Evolutionary conservation across 2,797 vertebrate species (phyloP).

Genomic region (Fistularia tabacaria): DNA sequence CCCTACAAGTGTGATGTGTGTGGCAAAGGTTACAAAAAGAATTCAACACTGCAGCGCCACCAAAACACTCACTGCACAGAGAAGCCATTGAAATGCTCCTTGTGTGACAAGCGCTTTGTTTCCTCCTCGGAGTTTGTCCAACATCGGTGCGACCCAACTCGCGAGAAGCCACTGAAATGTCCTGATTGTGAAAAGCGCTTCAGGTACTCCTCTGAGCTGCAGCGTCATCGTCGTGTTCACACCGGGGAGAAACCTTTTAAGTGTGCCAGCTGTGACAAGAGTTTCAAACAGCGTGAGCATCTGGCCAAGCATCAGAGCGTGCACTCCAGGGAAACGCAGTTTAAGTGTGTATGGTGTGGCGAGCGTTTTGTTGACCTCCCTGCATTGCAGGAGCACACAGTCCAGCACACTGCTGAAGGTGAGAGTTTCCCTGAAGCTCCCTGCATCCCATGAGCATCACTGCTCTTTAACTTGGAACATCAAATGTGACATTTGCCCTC

Average conservation of each 20-base stretch:
- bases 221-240: constrained; percentile 92
- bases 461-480: constrained; percentile 11
- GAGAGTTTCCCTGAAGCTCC: constrained; percentile 88
- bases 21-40: constrained; percentile 94
- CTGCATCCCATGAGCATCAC: constrained; percentile 77
- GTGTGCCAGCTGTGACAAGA: constrained; percentile 93
- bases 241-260: constrained; percentile 97
- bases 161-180: constrained; percentile 95
- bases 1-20: constrained; percentile 94
- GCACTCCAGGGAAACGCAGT: constrained; percentile 93
- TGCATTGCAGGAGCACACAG: constrained; percentile 92
- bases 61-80: constrained; percentile 90
- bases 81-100: constrained; percentile 91
- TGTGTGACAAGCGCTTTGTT: constrained; percentile 93
- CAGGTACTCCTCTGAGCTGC: constrained; percentile 93
- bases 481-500: constrained; percentile 18
- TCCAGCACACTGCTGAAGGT: constrained; percentile 90
- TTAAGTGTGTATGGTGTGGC: constrained; percentile 96
- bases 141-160: constrained; percentile 91
- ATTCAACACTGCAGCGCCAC: constrained; percentile 93
- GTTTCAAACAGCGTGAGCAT: constrained; percentile 97
- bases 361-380: constrained; percentile 91
- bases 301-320: constrained; percentile 96
- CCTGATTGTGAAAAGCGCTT: constrained; percentile 97
- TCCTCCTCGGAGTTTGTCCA: constrained; percentile 96